Conservation (phyloP, 2,113 vertebrate genomes). For the Stegastes partitus region DNA sequence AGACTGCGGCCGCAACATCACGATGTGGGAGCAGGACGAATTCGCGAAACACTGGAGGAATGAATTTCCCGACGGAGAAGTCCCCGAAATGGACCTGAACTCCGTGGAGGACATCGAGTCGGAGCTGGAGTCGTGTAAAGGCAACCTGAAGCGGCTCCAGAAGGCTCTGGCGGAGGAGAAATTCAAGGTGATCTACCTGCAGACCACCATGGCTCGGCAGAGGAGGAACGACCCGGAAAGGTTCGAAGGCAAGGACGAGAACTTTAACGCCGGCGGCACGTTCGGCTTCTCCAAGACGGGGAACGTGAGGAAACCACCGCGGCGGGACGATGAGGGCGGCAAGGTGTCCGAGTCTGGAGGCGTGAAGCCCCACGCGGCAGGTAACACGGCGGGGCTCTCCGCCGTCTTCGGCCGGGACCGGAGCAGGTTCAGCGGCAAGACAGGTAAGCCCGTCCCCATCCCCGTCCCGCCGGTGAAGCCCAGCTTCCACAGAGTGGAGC, state of each 20-base stretch:
- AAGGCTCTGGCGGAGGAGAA: constrained; percentile 90
- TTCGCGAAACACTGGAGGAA: constrained; percentile 92
- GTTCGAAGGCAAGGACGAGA: constrained; percentile 54
- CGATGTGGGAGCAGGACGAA: constrained; percentile 91
- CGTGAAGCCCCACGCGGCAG: constrained; percentile 34
- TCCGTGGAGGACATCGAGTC: constrained; percentile 87
- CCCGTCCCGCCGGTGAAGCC: constrained; percentile 71
- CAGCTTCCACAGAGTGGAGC: constrained; percentile 41
- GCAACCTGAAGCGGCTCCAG: constrained; percentile 88
- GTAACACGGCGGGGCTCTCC: constrained; percentile 13
- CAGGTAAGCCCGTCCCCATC: constrained; percentile 76
- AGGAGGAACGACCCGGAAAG: constrained; percentile 58
- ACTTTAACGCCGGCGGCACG: constrained; percentile 55
- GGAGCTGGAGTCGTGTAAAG: constrained; percentile 89
- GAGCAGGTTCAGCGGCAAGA: constrained; percentile 69
- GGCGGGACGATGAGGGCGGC: constrained; percentile 28
- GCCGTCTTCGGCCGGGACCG: constrained; percentile 52
- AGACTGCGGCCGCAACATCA: neutral
- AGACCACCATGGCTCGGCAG: constrained; percentile 86
- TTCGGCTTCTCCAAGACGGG: neutral
- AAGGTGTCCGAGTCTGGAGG: constrained; percentile 35
- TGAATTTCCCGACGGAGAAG: constrained; percentile 90
- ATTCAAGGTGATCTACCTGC: constrained; percentile 92
- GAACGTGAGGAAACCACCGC: neutral
- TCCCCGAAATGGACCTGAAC: constrained; percentile 86